These are phyloP conservation scores for Clarias batrachus DNA, from an alignment of 2,113 vertebrate species.

Conservation along the genomic window DNA sequence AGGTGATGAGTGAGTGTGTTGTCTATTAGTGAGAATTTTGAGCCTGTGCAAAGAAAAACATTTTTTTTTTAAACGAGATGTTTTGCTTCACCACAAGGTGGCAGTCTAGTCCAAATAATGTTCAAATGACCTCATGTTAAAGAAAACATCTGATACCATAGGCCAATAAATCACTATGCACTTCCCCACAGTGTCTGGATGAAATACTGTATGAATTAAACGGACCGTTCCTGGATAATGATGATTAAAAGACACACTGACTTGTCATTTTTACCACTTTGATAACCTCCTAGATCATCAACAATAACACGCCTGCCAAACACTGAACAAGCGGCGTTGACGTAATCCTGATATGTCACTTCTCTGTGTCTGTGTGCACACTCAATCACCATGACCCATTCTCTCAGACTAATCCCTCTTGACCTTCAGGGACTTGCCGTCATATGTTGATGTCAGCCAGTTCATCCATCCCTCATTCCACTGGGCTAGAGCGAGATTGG, in stretches of 20 bases:
- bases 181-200: background rate
- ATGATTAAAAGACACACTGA: background rate
- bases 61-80: background rate
- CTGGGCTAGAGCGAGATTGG: conserved; percentile 13
- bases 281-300: background rate
- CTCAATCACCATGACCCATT: background rate
- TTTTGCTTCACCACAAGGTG: conserved; percentile 26
- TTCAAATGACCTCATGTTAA: background rate
- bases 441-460: background rate
- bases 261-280: background rate
- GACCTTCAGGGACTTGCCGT: background rate
- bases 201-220: background rate
- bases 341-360: background rate
- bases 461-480: background rate
- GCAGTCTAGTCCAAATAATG: conserved; percentile 17
- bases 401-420: background rate
- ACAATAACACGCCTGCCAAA: no score
- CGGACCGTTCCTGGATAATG: background rate
- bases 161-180: background rate
- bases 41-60: background rate
- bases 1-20: no score
- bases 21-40: background rate
- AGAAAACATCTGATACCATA: background rate
- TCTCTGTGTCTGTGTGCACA: no score
- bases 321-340: background rate